Evolutionary conservation across 2,888 invertebrate genomes (phyloP), one percentile per base, ranked within the genome.

Genomic region (Neoitamus cyanurus): DNA sequence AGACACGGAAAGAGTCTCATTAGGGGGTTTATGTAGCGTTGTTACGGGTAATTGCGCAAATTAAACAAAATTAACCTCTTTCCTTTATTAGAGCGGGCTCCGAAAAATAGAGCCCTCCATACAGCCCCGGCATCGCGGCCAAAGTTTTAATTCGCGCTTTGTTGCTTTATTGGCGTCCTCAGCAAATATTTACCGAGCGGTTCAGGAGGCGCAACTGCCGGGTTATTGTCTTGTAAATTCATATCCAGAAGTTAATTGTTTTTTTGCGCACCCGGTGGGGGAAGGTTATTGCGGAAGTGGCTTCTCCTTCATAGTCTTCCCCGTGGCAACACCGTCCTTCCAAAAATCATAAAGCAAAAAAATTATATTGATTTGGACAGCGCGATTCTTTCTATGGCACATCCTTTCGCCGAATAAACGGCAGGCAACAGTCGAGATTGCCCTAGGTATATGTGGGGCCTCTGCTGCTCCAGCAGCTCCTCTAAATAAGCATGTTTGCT

Each of bases 11-110:
- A 77, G 84, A 84, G 84, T 84, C 85, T 84, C 85, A 85, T 85
- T 85, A 85, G 84, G 70, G 20, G 84, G 84, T 83, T 85, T 85
- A 85, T 83, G 83, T 85, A 83, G 85, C 84, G 77, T 84, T 85
- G 82, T 85, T 85, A 85, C 84, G 85, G 85, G 84, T 85, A 85
- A 85, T 85, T 85, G 85, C 84, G 83, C 84, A 85, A 85, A 85
- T 85, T 85, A 85, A 85, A 85, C 85, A 72, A 85, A 84, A 85
- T 85, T 85, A 85, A 85, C 85, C 72, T 72, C 73, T 85, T 83
- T 82, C 82, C 37, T 25, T 69, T 82, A 82, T 69, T 82, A 82
- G 82, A 69, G 82, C 34, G 69, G 28, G 69, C 37, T 36, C 69
- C 68, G 25, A 82, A 80, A 82, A 82, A 82, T 82, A 69, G 69